Evolutionary conservation across 2,888 invertebrate species (phyloP).

Genomic region (Callyntrura sp.): DNA sequence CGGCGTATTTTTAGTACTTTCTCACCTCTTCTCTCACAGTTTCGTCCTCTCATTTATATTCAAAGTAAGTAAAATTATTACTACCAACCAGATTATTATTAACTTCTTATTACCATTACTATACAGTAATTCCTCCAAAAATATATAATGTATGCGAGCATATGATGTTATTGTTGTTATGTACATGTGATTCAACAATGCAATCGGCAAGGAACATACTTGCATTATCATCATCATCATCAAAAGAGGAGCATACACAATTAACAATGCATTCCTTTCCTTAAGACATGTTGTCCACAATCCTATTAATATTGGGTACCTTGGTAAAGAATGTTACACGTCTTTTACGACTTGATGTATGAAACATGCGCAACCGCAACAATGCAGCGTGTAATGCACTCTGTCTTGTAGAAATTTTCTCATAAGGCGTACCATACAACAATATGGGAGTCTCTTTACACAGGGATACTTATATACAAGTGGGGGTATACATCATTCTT

Average conservation of each 20-base stretch:
- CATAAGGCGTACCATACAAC: neutral
- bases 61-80: too few relatives aligned
- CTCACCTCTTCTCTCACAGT: neutral
- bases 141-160: neutral
- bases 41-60: too few relatives aligned
- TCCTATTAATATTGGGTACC: neutral
- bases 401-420: too few relatives aligned
- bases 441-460: neutral
- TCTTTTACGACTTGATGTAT: too few relatives aligned
- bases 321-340: neutral
- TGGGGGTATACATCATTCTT: neutral
- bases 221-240: neutral
- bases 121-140: neutral
- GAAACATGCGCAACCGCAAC: too few relatives aligned
- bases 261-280: neutral
- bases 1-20: slow-evolving; percentile 12
- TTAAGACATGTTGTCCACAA: neutral
- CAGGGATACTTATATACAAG: neutral
- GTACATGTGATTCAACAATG: slow-evolving; percentile 11
- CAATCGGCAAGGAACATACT: neutral
- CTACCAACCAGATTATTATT: neutral
- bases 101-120: neutral
- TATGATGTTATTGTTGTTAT: neutral
- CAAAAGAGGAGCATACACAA: neutral
- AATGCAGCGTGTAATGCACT: too few relatives aligned